Conservation (phyloP, 2,113 vertebrate genomes). For the Nothocercus nigrocapillus region DNA sequence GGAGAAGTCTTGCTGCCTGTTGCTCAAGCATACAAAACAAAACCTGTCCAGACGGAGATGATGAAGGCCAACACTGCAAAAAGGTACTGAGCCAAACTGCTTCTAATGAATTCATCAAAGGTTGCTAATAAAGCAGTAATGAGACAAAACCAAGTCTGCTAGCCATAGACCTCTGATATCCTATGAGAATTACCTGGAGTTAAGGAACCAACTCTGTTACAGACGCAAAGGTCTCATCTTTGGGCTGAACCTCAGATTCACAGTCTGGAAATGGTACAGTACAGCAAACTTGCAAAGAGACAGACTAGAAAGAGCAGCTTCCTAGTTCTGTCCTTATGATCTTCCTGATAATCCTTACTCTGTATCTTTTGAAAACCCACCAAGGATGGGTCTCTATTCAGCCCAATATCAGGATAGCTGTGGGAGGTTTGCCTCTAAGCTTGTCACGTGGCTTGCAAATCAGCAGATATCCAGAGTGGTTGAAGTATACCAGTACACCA, state of each 20-base stretch:
- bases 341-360: background rate
- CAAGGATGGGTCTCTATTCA: background rate
- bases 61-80: background rate
- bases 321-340: background rate
- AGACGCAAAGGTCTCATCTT: background rate
- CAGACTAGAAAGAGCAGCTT: background rate
- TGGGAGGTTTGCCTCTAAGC: background rate
- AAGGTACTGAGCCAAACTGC: background rate
- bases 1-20: background rate
- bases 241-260: background rate
- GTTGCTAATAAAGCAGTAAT: background rate
- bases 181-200: background rate
- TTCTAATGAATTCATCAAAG: background rate
- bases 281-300: background rate
- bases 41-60: background rate
- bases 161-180: background rate
- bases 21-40: background rate
- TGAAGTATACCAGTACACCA: background rate
- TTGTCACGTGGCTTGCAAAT: background rate
- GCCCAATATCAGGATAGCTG: fast-evolving
- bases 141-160: background rate
- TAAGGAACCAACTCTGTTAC: background rate
- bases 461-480: background rate
- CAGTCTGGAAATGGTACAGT: background rate
- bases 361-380: background rate